phyloP scores from a whole-genome alignment of 2,888 invertebrate genomes.

The Hirtodrosophila duncani region DNA sequence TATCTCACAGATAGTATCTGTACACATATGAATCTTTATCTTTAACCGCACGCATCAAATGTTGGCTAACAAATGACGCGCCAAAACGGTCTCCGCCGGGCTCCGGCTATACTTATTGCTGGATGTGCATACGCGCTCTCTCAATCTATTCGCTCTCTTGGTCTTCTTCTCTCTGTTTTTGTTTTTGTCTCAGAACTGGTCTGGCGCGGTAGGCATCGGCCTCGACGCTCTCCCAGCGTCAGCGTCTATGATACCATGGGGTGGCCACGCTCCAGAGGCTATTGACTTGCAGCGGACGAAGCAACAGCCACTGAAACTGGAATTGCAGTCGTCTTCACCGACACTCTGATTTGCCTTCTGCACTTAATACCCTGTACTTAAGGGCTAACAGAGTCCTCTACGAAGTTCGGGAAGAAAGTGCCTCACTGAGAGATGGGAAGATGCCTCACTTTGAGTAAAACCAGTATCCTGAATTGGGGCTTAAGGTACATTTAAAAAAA shows the following conservation, averaged over 20 bases:
- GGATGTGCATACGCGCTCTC: conserved; percentile 35
- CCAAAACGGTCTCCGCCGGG: conserved; percentile 60
- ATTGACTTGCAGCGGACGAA: conserved; percentile 48
- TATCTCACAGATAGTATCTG: conserved; percentile 6
- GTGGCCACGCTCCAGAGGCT: conserved; percentile 45
- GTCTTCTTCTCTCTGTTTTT: conserved; percentile 7
- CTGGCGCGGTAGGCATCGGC: conserved; percentile 9
- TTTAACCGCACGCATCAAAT: conserved; percentile 59
- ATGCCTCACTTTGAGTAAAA: no score
- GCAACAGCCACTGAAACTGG: conserved; percentile 53
- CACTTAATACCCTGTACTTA: conserved; percentile 13
- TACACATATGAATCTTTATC: conserved; percentile 20
- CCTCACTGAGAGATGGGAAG: no score
- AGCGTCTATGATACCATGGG: conserved; percentile 17
- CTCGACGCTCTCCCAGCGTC: conserved; percentile 24
- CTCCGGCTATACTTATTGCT: no score
- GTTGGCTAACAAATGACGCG: conserved; percentile 67
- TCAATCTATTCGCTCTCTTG: conserved; percentile 5
- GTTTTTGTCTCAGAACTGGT: conserved; percentile 36
- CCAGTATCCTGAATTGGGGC: no score
- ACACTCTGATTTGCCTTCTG: conserved; percentile 16
- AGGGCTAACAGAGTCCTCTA: no score
- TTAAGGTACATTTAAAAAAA: no score
- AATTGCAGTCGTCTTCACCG: conserved; percentile 45
- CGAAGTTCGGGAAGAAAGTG: conserved; percentile 38